These are phyloP conservation scores for Clytia hemisphaerica DNA, from an alignment of 30 jellyfish, hydroid and myxozoan genomes.

Conservation along the genomic window DNA sequence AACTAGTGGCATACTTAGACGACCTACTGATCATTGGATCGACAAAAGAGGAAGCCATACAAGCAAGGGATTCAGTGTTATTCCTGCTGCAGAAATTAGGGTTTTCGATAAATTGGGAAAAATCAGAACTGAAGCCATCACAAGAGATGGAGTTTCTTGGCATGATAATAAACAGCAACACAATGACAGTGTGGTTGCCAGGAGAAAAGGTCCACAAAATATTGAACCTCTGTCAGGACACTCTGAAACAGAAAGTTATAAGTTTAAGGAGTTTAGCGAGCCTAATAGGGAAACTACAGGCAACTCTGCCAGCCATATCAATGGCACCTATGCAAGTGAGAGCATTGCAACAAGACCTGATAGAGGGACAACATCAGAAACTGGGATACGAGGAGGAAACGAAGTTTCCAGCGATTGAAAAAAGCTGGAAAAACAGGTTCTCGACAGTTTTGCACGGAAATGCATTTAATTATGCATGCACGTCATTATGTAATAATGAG, in stretches of 20 bases:
- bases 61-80: constrained; percentile 2
- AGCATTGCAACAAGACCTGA: too few relatives aligned
- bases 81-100: neutral
- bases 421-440: too few relatives aligned
- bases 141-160: constrained; percentile 24
- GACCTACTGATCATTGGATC: too few relatives aligned
- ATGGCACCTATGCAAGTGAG: too few relatives aligned
- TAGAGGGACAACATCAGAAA: neutral
- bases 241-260: neutral
- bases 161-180: too few relatives aligned
- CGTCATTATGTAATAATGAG: too few relatives aligned
- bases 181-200: neutral
- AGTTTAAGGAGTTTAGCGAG: neutral
- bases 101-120: neutral
- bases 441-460: too few relatives aligned
- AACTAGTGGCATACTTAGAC: neutral
- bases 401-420: too few relatives aligned
- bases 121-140: constrained; percentile 4
- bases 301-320: constrained; percentile 1
- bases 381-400: neutral
- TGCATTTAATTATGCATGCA: too few relatives aligned
- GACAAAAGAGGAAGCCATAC: neutral
- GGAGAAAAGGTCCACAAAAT: neutral
- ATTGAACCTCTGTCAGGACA: constrained; percentile 1
- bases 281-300: neutral